Conservation (phyloP, 2,888 invertebrate species). For the Mechanitis messenoides region DNA sequence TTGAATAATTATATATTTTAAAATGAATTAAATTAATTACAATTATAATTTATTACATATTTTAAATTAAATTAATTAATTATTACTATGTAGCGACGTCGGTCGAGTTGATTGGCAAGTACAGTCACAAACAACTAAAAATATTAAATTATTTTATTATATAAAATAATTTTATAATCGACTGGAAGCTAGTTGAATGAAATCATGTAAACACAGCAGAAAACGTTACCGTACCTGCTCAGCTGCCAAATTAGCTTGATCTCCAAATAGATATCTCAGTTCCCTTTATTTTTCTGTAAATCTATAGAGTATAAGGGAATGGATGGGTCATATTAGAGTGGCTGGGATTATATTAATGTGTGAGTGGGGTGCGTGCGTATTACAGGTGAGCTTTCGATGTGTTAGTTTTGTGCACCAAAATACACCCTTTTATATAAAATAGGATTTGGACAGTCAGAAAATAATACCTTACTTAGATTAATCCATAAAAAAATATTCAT, state of each 20-base stretch:
- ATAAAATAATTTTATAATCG: neutral
- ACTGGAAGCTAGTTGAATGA: constrained; percentile 35
- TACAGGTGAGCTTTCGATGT: constrained; percentile 44
- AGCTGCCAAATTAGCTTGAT: constrained; percentile 37
- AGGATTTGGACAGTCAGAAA: constrained; percentile 31
- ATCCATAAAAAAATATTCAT: too few relatives aligned
- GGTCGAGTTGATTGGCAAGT: too few relatives aligned
- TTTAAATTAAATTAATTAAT: too few relatives aligned
- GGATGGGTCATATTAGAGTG: constrained; percentile 38
- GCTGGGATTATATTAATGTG: constrained; percentile 36
- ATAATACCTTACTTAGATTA: constrained; percentile 13
- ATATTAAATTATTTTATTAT: too few relatives aligned
- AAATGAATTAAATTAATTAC: too few relatives aligned
- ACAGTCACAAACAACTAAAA: too few relatives aligned
- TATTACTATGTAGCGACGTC: too few relatives aligned
- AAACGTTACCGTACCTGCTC: constrained; percentile 23
- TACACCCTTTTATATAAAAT: constrained; percentile 28
- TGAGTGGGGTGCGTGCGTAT: constrained; percentile 43
- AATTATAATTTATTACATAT: too few relatives aligned
- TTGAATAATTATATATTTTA: too few relatives aligned
- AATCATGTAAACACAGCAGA: constrained; percentile 42
- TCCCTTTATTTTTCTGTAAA: constrained; percentile 32
- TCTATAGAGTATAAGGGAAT: constrained; percentile 24
- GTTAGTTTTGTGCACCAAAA: constrained; percentile 41
- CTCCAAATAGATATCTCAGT: constrained; percentile 32